These are phyloP conservation scores for Sprattus sprattus DNA, from an alignment of 2,113 vertebrate genomes.

Conservation along the genomic window DNA sequence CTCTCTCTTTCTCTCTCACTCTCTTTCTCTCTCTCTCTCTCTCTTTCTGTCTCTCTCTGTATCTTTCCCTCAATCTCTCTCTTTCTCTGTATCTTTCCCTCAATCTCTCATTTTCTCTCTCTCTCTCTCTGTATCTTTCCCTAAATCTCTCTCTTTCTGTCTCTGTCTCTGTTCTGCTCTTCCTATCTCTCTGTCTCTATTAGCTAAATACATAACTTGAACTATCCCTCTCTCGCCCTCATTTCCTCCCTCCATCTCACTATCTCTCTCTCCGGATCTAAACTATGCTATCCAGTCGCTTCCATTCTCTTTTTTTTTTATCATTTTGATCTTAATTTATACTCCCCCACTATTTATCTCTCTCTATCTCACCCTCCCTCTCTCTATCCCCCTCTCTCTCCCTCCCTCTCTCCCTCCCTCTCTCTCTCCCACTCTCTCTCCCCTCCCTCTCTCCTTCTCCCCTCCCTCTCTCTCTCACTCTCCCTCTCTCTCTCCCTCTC, in stretches of 20 bases:
- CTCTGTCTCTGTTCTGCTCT: too few species aligned
- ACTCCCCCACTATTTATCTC: not conserved
- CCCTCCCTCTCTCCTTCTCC: constrained; percentile 27
- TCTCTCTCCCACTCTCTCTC: constrained; percentile 53
- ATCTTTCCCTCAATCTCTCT: not conserved
- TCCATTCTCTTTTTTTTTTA: not conserved
- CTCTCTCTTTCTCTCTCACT: not conserved
- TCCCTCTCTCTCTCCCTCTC: not conserved
- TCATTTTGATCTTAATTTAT: not conserved
- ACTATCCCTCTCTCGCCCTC: not conserved
- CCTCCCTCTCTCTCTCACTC: constrained; percentile 23
- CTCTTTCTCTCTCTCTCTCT: not conserved
- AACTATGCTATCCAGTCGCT: not conserved
- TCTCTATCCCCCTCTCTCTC: not conserved
- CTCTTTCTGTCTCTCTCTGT: not conserved
- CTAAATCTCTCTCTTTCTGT: not conserved
- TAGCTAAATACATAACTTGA: too few species aligned
- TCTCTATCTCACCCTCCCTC: too few species aligned
- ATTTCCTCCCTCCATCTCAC: not conserved
- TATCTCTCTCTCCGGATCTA: not conserved
- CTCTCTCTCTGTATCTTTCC: not conserved
- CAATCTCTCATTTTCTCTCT: not conserved
- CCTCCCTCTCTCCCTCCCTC: constrained; percentile 27
- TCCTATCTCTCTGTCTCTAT: too few species aligned
- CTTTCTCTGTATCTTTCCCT: too few species aligned